Evolutionary conservation across 2,113 vertebrate species (phyloP).

Genomic region (Antidorcas marsupialis): DNA sequence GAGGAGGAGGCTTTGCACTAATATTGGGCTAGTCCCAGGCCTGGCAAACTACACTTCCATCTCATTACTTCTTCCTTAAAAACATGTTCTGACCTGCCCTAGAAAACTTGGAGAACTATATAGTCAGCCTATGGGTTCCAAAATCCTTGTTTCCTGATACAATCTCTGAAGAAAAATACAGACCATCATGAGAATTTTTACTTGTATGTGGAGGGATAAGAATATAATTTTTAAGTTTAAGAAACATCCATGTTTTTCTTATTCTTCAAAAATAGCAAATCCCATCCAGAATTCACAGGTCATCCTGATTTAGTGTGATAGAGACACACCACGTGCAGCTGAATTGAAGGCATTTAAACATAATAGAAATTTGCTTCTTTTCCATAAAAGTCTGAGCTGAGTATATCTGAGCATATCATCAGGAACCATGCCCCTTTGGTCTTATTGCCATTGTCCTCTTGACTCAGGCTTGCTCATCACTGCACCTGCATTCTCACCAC

Average conservation of each 20-base stretch:
- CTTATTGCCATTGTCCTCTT: not conserved
- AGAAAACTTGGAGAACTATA: not conserved
- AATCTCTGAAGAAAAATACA: not conserved
- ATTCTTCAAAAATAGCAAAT: not conserved
- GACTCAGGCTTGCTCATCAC: not conserved
- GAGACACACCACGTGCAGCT: not conserved
- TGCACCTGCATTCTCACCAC: not conserved
- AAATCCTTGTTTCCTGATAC: not conserved
- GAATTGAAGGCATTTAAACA: not conserved
- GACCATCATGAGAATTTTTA: not conserved
- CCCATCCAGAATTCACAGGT: not conserved
- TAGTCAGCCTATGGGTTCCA: not conserved
- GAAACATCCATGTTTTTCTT: not conserved
- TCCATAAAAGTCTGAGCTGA: not conserved
- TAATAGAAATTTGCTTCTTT: slow-evolving; percentile 7
- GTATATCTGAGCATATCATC: not conserved
- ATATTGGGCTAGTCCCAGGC: not conserved
- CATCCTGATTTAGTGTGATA: slow-evolving; percentile 13
- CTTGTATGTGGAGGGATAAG: not conserved
- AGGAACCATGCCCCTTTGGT: not conserved
- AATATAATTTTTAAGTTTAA: not conserved
- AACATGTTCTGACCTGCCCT: not conserved
- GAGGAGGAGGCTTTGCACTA: not conserved
- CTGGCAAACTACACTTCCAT: not conserved
- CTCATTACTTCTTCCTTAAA: not conserved